Conservation (phyloP, 1,140 invertebrate species). For the Nasonia vitripennis region DNA sequence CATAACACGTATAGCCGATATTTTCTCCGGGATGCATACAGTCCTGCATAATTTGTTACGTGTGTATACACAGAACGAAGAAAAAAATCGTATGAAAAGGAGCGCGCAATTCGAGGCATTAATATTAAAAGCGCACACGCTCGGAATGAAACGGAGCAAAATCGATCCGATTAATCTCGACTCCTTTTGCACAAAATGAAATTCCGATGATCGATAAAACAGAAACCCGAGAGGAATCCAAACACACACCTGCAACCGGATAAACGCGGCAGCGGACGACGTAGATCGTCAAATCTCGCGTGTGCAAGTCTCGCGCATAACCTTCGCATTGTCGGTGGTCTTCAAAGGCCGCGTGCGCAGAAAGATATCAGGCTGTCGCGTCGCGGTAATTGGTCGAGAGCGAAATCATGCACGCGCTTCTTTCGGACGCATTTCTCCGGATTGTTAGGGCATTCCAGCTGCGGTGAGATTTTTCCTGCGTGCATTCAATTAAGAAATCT, state of each 20-base stretch:
- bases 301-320: neutral
- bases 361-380: slow-evolving; percentile 10
- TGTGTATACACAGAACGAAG: neutral
- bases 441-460: slow-evolving; percentile 29
- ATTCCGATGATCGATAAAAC: neutral
- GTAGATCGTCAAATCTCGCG: neutral
- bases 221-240: neutral
- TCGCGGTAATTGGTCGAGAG: slow-evolving; percentile 25
- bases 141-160: neutral
- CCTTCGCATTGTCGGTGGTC: slow-evolving; percentile 17
- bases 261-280: neutral
- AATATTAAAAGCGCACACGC: neutral
- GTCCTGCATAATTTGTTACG: neutral
- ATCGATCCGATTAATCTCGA: neutral
- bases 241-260: neutral
- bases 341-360: neutral
- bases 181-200: neutral
- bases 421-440: neutral
- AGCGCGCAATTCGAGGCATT: neutral
- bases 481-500: slow-evolving; percentile 27
- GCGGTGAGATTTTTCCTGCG: neutral
- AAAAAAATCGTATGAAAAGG: neutral
- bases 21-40: neutral
- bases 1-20: neutral
- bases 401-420: slow-evolving; percentile 16